Percentiles rank a stretch among this genome's conserved stretches.
Conservation (phyloP, 2,888 invertebrate species). For the Criorhina ranunculi region DNA sequence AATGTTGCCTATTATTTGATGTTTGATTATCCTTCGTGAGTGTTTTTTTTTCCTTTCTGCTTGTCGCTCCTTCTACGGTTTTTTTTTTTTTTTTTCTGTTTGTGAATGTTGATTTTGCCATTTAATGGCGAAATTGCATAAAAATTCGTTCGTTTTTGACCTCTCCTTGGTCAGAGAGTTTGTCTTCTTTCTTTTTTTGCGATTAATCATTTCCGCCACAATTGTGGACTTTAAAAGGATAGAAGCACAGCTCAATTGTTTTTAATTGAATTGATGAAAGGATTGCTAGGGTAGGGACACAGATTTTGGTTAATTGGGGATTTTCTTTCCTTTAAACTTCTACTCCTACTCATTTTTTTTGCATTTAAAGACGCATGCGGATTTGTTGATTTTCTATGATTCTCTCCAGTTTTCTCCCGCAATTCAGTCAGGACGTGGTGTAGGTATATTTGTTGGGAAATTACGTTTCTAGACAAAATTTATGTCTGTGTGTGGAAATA, state of each 20-base stretch:
- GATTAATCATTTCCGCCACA: slow-evolving; percentile 55
- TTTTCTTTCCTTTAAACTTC: neutral
- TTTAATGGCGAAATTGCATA: slow-evolving; percentile 72
- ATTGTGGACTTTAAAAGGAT: slow-evolving; percentile 53
- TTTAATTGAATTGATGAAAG: slow-evolving; percentile 51
- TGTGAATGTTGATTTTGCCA: slow-evolving; percentile 72
- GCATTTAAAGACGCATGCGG: slow-evolving; percentile 55
- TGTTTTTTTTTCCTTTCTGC: slow-evolving; percentile 40
- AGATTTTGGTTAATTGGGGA: slow-evolving; percentile 34
- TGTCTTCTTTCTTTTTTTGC: neutral
- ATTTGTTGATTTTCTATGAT: slow-evolving; percentile 29
- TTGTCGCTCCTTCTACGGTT: slow-evolving; percentile 7
- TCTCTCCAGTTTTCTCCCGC: neutral
- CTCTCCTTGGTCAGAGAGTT: slow-evolving; percentile 45
- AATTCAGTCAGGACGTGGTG: slow-evolving; percentile 18
- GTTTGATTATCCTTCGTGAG: slow-evolving; percentile 75
- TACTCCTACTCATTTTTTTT: slow-evolving; percentile 2
- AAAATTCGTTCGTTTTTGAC: slow-evolving; percentile 67
- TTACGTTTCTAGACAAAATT: slow-evolving; percentile 30
- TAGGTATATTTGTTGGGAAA: slow-evolving; percentile 31
- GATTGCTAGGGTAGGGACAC: slow-evolving; percentile 12
- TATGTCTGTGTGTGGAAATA: slow-evolving; percentile 9
- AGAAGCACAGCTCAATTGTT: slow-evolving; percentile 1
- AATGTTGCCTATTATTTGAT: slow-evolving; percentile 77
- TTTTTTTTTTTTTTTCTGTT: slow-evolving; percentile 27